Base-by-base conservation (phyloP, 2,888 invertebrate species). In the Philereme vetulata region DNA sequence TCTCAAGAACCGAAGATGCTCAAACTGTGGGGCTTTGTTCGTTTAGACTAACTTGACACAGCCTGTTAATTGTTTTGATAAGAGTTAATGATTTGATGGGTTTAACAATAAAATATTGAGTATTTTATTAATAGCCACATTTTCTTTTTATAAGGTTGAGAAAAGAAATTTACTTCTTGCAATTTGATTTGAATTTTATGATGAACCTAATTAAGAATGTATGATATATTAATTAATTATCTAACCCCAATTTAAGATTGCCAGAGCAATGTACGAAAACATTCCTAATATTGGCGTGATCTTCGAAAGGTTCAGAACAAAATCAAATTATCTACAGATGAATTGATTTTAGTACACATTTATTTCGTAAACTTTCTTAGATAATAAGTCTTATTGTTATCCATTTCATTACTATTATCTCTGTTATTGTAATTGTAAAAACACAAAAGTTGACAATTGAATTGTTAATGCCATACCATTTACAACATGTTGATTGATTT, bases 1-100 rank as follows among this genome's bases (percentile, higher is more conserved):
- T 38, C 93, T 97, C 84, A 95, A 96, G 76, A 96, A 97, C 77
- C 94, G 96, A 74, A 94, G 96, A 70, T 98, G 98, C 85, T 95
- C 96, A 2, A 97, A 97, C 86, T 98, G 98, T 77, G 97, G 97
- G 10, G 97, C 97, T 2, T 94, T 95, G 76, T 97, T 97, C 77
- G 95, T 93, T 62, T 95, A 89, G 86, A 52, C 10, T 10, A 21
- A 50, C 70, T 8, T 53, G 48, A 48, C 58, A 44, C 43, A 51
- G 42, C 54, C 46, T 68, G 71, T 67, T 72, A 71, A 54, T 68
- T 72, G 57, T 72, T 75, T 65, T 67, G 65, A 68, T 66, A 66
- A 62, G 56, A 59, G 52, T 72, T 70, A 68, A 66, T 71, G 65
- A 71, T 70, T 73, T 73, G 66, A 72, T 64, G 72, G 65, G 61